Percentiles rank a stretch among this genome's conserved stretches.
phyloP scores from a whole-genome alignment of 2,113 vertebrate genomes.

The Delphinapterus leucas region DNA sequence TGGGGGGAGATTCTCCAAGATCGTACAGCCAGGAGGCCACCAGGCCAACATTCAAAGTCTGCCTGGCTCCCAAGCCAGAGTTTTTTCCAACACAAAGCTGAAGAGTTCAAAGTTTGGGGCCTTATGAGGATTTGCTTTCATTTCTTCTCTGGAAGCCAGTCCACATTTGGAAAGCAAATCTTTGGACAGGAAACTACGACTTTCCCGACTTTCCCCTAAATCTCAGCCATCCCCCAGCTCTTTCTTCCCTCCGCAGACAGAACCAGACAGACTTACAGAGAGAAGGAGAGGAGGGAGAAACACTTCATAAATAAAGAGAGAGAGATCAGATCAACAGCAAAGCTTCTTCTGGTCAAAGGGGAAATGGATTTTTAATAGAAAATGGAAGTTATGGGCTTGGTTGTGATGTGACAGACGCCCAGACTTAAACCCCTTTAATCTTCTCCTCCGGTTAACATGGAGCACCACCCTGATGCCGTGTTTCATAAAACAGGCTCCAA shows the following conservation, averaged over 20 bases:
- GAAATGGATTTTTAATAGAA: conserved; percentile 83
- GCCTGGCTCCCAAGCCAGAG: background rate
- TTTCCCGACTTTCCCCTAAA: background rate
- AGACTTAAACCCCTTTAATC: conserved; percentile 94
- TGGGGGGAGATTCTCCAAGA: background rate
- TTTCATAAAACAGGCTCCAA: conserved; percentile 87
- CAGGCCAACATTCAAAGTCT: background rate
- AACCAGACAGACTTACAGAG: background rate
- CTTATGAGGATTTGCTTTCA: background rate
- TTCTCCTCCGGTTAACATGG: conserved; percentile 89
- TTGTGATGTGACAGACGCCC: conserved; percentile 87
- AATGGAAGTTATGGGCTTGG: conserved; percentile 89
- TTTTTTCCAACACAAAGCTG: background rate
- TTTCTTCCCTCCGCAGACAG: background rate
- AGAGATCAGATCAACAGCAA: conserved; percentile 80
- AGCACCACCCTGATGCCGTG: conserved; percentile 85
- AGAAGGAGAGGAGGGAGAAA: conserved; percentile 45
- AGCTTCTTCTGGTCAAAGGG: conserved; percentile 85
- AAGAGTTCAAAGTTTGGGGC: background rate
- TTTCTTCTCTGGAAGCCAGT: background rate
- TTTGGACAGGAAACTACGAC: background rate
- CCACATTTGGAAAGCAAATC: conserved; percentile 11
- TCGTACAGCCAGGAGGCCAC: background rate
- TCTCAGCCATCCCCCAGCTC: background rate
- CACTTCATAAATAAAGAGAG: conserved; percentile 72